These are phyloP conservation scores for Pluvianellus socialis DNA, from an alignment of 2,113 vertebrate species.

Conservation along the genomic window DNA sequence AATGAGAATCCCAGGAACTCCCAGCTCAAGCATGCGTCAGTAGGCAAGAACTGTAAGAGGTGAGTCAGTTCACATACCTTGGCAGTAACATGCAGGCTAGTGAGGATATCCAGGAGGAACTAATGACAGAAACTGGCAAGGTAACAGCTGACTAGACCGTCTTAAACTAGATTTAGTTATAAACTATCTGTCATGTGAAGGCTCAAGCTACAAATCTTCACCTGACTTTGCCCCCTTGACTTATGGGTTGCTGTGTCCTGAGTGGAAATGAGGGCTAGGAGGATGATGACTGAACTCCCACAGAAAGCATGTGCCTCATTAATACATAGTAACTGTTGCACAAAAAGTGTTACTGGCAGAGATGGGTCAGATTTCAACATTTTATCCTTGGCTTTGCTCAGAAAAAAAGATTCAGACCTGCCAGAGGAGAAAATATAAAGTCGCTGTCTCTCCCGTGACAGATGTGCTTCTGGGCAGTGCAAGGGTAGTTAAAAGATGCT, in stretches of 20 bases:
- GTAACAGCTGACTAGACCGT: slow-evolving; percentile 9
- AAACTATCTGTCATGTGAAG: background rate
- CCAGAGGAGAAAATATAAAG: background rate
- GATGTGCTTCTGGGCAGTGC: background rate
- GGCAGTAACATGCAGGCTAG: background rate
- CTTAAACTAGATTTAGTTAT: background rate
- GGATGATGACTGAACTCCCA: background rate
- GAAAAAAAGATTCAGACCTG: background rate
- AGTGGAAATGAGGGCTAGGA: background rate
- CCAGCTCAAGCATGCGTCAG: background rate
- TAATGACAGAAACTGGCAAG: background rate
- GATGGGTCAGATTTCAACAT: background rate
- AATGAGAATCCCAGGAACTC: slow-evolving; percentile 31
- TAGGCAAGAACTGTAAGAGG: background rate
- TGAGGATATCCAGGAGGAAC: slow-evolving; percentile 49
- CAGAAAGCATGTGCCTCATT: background rate
- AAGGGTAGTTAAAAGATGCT: background rate
- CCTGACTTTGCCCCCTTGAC: background rate
- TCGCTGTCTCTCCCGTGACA: fast-evolving
- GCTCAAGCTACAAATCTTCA: background rate
- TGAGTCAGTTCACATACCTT: slow-evolving; percentile 20
- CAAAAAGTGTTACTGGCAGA: background rate
- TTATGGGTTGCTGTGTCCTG: fast-evolving
- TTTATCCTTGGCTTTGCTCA: background rate
- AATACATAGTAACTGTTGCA: background rate